These are phyloP conservation scores for Amphipoea lucens DNA, from an alignment of 2,888 invertebrate genomes.

Conservation along the genomic window DNA sequence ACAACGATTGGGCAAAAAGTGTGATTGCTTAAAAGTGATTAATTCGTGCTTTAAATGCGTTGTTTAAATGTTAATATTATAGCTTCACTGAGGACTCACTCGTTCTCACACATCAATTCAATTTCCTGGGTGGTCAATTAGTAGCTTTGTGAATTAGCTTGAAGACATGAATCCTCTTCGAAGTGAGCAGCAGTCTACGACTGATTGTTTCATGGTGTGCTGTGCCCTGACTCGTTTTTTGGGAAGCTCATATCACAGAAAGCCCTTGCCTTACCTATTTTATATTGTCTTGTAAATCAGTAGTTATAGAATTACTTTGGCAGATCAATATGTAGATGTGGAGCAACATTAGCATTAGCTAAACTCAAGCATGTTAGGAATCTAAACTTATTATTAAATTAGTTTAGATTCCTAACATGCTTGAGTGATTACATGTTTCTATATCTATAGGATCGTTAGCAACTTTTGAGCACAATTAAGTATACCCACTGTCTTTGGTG, in stretches of 20 bases:
- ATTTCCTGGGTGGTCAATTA: constrained; percentile 23
- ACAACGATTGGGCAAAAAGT: constrained; percentile 39
- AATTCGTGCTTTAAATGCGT: constrained; percentile 25
- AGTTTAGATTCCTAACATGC: no score
- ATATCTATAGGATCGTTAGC: neutral
- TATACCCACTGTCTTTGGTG: neutral
- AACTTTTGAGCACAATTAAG: neutral
- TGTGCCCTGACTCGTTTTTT: neutral
- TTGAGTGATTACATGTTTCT: neutral
- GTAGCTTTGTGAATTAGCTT: neutral
- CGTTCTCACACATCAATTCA: constrained; percentile 1
- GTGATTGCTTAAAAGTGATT: constrained; percentile 44
- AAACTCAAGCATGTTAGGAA: no score
- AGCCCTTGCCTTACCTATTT: neutral
- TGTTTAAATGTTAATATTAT: constrained; percentile 53
- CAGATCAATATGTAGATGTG: neutral
- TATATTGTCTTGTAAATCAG: neutral
- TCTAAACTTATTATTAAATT: no score
- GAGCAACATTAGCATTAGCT: neutral
- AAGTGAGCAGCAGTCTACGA: neutral
- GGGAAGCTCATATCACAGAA: neutral
- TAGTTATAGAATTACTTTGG: neutral
- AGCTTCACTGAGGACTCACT: constrained; percentile 48
- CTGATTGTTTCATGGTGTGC: neutral
- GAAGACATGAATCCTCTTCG: neutral